These are phyloP conservation scores for Catostomus latipinnis DNA, from an alignment of 2,797 vertebrate species.

Conservation along the genomic window DNA sequence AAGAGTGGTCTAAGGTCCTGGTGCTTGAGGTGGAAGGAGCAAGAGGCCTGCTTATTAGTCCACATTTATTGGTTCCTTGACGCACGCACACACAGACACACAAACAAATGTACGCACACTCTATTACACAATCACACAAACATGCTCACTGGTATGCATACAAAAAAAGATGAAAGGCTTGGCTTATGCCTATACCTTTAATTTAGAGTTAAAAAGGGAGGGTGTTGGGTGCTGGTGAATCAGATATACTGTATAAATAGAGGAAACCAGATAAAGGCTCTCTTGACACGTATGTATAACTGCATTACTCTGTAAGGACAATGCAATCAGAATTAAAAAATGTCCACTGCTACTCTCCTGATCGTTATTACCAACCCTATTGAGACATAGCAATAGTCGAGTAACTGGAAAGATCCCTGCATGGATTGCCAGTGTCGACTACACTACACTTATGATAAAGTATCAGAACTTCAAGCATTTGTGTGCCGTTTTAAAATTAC, in stretches of 20 bases:
- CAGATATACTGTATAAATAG: conserved; percentile 74
- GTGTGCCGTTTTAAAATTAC: background rate
- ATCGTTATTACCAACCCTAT: background rate
- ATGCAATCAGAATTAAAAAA: background rate
- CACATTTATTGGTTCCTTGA: conserved; percentile 65
- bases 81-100: conserved; percentile 47
- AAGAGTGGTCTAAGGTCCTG: conserved; percentile 61
- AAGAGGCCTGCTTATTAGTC: conserved; percentile 61
- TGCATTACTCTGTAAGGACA: conserved; percentile 21
- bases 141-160: conserved; percentile 46
- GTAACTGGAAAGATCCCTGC: no score
- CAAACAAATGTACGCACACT: conserved; percentile 54
- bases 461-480: background rate
- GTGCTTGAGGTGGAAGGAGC: conserved; percentile 64
- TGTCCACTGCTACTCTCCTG: background rate
- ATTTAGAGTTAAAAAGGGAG: conserved; percentile 83
- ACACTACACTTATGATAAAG: background rate
- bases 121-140: conserved; percentile 34
- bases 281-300: conserved; percentile 75
- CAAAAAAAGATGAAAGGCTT: conserved; percentile 80
- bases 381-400: background rate
- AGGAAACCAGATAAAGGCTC: conserved; percentile 77
- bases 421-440: background rate
- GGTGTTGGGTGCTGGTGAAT: conserved; percentile 72
- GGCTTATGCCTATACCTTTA: conserved; percentile 81